Evolutionary conservation across 2,797 vertebrate species (phyloP).

Genomic region (Clarias platycephalus): DNA sequence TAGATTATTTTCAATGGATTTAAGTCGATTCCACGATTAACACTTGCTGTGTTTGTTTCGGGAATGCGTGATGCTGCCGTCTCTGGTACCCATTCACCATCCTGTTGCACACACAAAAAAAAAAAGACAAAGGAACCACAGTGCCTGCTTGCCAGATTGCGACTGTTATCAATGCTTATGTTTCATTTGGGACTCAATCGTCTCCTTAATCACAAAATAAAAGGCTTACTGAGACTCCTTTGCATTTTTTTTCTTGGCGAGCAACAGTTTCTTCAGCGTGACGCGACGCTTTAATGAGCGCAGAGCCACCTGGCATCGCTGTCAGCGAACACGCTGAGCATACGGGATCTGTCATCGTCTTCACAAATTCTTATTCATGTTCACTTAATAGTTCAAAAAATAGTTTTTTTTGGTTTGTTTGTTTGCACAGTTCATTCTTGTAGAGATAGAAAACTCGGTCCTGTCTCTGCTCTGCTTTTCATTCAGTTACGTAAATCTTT

Average conservation of each 20-base stretch:
- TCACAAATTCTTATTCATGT: not conserved
- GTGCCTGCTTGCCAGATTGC: constrained; percentile 29
- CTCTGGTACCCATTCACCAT: constrained; percentile 17
- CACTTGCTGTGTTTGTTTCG: not conserved
- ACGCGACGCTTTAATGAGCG: constrained; percentile 60
- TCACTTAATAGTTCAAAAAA: not conserved
- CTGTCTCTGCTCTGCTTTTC: not conserved
- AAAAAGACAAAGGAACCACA: not conserved
- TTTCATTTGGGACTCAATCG: not conserved
- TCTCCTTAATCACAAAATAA: not conserved
- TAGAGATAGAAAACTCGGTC: not conserved
- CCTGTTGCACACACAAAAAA: not conserved
- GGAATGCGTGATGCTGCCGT: not conserved
- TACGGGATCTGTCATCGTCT: not conserved
- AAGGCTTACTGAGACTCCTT: constrained; percentile 13
- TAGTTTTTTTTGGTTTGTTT: too few species aligned
- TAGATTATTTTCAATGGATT: not conserved
- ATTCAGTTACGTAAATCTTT: not conserved
- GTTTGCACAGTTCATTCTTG: not conserved
- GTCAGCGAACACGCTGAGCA: not conserved
- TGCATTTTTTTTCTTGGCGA: constrained; percentile 13
- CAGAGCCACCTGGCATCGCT: constrained; percentile 61
- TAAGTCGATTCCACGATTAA: not conserved
- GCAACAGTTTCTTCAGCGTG: not conserved
- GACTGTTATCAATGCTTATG: constrained; percentile 8